phyloP scores from a whole-genome alignment of 2,888 invertebrate species.

The Ligdia adustata region DNA sequence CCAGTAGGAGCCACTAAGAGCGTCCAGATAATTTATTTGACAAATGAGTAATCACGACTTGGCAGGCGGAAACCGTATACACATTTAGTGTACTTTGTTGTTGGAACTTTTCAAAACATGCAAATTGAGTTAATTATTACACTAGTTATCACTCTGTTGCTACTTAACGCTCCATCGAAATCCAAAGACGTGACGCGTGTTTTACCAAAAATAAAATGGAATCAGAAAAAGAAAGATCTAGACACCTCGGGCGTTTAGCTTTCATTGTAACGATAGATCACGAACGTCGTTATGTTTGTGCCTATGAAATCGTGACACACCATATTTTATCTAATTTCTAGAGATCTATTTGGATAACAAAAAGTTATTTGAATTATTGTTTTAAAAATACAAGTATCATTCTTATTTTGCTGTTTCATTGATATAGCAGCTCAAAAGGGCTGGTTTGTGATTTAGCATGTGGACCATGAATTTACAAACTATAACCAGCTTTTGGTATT shows the following conservation, averaged over 20 bases:
- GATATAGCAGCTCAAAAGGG: too few species aligned
- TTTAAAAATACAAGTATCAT: too few species aligned
- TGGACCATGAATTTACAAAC: too few species aligned
- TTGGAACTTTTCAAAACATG: constrained; percentile 14
- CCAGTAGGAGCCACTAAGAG: constrained; percentile 27
- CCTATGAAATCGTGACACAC: not conserved
- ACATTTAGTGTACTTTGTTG: constrained; percentile 3
- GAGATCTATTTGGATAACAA: too few species aligned
- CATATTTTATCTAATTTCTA: not conserved
- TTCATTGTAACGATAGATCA: constrained; percentile 10
- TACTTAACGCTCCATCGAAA: constrained; percentile 14
- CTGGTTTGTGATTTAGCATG: too few species aligned
- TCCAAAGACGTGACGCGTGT: constrained; percentile 10
- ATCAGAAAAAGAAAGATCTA: too few species aligned
- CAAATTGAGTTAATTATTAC: constrained; percentile 28
- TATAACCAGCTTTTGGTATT: too few species aligned
- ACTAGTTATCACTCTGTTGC: constrained; percentile 22
- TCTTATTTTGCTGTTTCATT: too few species aligned
- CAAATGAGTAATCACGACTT: constrained; percentile 40
- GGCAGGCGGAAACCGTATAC: constrained; percentile 3
- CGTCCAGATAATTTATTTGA: constrained; percentile 35
- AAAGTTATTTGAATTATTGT: too few species aligned
- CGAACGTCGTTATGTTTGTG: not conserved
- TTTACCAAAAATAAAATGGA: constrained; percentile 1
- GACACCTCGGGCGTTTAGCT: not conserved